Conservation (phyloP, 2,797 vertebrate genomes). For the Leptodactylus fallax region DNA sequence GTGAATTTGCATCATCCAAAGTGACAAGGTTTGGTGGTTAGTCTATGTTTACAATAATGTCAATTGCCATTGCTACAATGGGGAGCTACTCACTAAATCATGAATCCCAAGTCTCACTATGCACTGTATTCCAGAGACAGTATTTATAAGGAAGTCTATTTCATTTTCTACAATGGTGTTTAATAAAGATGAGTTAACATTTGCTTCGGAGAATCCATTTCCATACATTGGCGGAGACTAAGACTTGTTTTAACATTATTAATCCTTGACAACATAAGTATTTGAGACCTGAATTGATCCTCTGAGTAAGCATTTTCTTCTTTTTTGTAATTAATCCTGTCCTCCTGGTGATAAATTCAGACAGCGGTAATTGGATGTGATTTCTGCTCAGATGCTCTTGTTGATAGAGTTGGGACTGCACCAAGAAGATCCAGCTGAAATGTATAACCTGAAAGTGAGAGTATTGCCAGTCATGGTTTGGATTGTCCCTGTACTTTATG, state of each 20-base stretch:
- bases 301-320: constrained; percentile 66
- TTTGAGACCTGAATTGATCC: constrained; percentile 68
- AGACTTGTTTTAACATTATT: constrained; percentile 69
- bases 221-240: constrained; percentile 60
- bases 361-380: constrained; percentile 68
- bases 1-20: too few species aligned
- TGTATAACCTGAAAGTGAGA: not conserved
- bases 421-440: constrained; percentile 60
- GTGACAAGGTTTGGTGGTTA: too few species aligned
- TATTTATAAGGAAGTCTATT: not conserved
- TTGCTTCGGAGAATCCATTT: constrained; percentile 68
- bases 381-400: constrained; percentile 52
- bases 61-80: too few species aligned
- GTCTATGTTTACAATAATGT: too few species aligned
- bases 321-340: constrained; percentile 72
- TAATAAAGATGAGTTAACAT: constrained; percentile 46
- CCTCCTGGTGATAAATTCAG: constrained; percentile 69
- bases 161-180: constrained; percentile 3
- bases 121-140: not conserved
- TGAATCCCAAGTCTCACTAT: too few species aligned
- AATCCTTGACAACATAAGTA: constrained; percentile 71
- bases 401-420: constrained; percentile 65
- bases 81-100: too few species aligned
- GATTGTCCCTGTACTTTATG: not conserved
- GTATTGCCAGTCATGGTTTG: not conserved